Evolutionary conservation across 2,113 vertebrate genomes (phyloP).

Genomic region (Scomber colias): DNA sequence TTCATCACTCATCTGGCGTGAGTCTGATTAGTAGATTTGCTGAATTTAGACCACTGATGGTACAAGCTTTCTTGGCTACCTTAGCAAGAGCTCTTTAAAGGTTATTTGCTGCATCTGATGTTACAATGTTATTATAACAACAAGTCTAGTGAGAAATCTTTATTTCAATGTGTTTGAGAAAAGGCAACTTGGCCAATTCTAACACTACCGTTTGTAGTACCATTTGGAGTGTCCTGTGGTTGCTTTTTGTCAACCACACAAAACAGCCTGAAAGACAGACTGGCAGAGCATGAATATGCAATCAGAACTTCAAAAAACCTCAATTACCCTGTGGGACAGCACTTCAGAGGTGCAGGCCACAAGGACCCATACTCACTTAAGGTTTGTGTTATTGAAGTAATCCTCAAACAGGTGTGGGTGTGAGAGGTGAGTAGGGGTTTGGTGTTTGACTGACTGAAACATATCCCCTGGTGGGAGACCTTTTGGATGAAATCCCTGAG

Average conservation of each 20-base stretch:
- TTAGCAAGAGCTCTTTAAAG: background rate
- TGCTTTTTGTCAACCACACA: background rate
- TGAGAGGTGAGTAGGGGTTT: background rate
- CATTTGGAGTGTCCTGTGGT: background rate
- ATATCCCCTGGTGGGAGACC: background rate
- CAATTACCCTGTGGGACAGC: constrained; percentile 4
- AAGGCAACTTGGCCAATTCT: constrained; percentile 18
- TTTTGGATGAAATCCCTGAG: background rate
- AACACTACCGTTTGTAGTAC: background rate
- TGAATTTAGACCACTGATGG: background rate
- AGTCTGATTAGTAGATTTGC: background rate
- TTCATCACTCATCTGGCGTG: background rate
- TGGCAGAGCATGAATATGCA: constrained; percentile 30
- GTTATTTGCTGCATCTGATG: too few relatives aligned
- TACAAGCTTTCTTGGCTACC: background rate
- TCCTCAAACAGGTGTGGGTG: background rate
- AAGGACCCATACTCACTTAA: constrained; percentile 24
- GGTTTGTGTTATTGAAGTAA: constrained; percentile 25
- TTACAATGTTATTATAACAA: constrained; percentile 1
- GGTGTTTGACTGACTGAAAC: background rate
- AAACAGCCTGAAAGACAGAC: constrained; percentile 12
- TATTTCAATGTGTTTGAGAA: constrained; percentile 21
- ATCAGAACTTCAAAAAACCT: constrained; percentile 19
- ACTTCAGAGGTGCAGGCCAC: constrained; percentile 34
- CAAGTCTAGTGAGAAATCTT: background rate